Evolutionary conservation across 2,113 vertebrate genomes (phyloP), one percentile per base, ranked within the genome.

Genomic region (Cavia porcellus): DNA sequence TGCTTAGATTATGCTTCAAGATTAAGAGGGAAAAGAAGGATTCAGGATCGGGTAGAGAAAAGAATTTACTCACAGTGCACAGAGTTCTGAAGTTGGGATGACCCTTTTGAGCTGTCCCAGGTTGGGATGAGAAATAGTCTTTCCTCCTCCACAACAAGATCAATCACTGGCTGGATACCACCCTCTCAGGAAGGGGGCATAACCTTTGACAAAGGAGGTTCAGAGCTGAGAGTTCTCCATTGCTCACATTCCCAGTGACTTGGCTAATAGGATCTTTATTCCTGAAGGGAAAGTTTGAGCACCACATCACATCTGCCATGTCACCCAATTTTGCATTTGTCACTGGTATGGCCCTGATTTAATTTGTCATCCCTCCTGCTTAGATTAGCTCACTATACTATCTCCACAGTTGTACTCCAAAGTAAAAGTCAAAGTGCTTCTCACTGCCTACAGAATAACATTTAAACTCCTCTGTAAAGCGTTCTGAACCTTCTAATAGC

Each of bases 221-320:
- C 72, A 72, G 12, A 88, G 91, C 85, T 55, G 50, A 77, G n/a
- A 52, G 45, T 47, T 80, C 59, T 94, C 6, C 72, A 24, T 42
- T 47, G 82, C 77, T 86, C 61, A 52, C 25, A 32, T n/a, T 80
- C 68, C 38, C 57, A 64, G 50, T 28, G 32, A 45, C 47, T 32
- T 86, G 38, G 52, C 89, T 55, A 92, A 17, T 61, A 77, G 81
- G 82, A 42, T 32, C 72, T 89, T 96, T 89, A 83, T 64, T 96
- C 47, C 47, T 89, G 30, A 66, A 79, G 47, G 35, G 38, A 38
- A 66, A 25, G 14, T 64, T 50, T 79, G 35, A 42, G 59, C 4
- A 89, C 50, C 45, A 28, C 30, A 61, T 75, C 66, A 90, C 38
- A 79, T 45, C 50, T 12, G 50, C 59, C 64, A 35, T 42, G 35